phyloP scores from a whole-genome alignment of 2,888 invertebrate genomes.

The Drosophila emarginata region DNA sequence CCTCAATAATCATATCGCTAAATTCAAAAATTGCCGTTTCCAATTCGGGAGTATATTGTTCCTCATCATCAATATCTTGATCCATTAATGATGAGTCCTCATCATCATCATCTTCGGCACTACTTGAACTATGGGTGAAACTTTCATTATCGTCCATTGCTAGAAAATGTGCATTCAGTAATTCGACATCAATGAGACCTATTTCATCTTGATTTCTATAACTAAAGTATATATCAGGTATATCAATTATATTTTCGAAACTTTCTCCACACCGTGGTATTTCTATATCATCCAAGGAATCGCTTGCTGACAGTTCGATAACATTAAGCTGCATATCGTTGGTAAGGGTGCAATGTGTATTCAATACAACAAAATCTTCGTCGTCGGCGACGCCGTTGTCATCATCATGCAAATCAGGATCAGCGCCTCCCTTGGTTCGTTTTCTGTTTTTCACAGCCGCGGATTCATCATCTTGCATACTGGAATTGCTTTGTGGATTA shows the following conservation, averaged over 20 bases:
- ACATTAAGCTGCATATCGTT: constrained; percentile 22
- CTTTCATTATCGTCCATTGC: no score
- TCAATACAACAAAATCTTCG: constrained; percentile 20
- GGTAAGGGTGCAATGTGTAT: constrained; percentile 30
- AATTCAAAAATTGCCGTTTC: not conserved
- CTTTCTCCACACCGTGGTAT: not conserved
- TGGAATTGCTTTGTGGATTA: not conserved
- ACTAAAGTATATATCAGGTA: not conserved
- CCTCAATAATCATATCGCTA: not conserved
- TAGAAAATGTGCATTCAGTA: no score
- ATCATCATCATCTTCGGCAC: no score
- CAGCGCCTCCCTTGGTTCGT: constrained; percentile 17
- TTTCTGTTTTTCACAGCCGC: not conserved
- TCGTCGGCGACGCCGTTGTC: not conserved
- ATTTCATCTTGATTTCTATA: not conserved
- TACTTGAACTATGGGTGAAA: no score
- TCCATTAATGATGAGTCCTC: not conserved
- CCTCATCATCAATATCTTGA: not conserved
- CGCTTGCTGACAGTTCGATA: constrained; percentile 13
- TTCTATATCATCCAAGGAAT: not conserved
- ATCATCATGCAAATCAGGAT: not conserved
- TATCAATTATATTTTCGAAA: not conserved
- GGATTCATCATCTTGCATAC: not conserved
- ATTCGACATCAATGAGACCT: no score
- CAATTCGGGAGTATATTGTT: not conserved